Conservation (phyloP, 2,888 invertebrate genomes). For the Bimastos eiseni region DNA sequence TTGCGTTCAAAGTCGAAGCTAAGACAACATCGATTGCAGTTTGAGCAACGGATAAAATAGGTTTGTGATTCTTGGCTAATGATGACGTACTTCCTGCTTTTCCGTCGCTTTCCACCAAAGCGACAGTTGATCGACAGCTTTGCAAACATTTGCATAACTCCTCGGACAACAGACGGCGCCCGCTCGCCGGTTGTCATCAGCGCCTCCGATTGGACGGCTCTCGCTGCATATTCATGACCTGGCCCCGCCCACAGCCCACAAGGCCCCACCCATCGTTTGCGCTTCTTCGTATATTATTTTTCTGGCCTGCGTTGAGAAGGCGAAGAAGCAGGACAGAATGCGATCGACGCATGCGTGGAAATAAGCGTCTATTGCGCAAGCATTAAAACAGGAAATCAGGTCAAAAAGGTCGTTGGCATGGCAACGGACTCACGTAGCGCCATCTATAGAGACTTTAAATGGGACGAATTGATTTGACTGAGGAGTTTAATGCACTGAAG, state of each 20-base stretch:
- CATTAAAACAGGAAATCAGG: not conserved
- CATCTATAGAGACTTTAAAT: not conserved
- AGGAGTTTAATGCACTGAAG: not conserved
- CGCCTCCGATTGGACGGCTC: not conserved
- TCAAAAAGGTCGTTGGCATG: not conserved
- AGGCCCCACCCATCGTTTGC: not conserved
- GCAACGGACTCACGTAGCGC: not conserved
- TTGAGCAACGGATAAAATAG: not conserved
- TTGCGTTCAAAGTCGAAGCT: not conserved
- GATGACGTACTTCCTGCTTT: slow-evolving; percentile 22
- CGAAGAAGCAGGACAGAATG: not conserved
- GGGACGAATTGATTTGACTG: not conserved
- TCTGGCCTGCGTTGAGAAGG: not conserved
- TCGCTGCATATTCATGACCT: not conserved
- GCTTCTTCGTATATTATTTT: too few species aligned
- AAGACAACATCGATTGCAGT: not conserved
- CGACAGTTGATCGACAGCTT: slow-evolving; percentile 1
- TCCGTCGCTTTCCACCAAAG: not conserved
- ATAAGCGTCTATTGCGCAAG: not conserved
- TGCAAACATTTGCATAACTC: slow-evolving; percentile 23
- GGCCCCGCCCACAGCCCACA: not conserved
- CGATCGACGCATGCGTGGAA: not conserved
- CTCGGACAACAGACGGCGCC: not conserved
- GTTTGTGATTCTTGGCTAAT: not conserved
- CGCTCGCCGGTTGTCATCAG: not conserved